phyloP scores from a whole-genome alignment of 2,888 invertebrate species.

The Troides helena region DNA sequence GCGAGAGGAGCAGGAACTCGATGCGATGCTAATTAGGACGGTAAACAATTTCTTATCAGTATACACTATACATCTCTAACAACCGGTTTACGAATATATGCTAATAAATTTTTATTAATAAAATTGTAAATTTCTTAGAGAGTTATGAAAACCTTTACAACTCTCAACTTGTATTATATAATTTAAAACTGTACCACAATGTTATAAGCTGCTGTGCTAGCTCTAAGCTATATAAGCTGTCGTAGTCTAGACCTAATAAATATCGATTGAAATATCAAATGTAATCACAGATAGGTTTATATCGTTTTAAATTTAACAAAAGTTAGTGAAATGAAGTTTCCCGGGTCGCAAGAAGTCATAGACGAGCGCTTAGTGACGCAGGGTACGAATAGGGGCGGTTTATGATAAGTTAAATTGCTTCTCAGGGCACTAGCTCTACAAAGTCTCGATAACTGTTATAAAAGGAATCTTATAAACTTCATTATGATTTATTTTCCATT shows the following conservation, averaged over 20 bases:
- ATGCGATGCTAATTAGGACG: no score
- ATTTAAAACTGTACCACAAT: no score
- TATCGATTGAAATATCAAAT: not conserved
- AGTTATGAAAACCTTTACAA: no score
- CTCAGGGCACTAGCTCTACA: slow-evolving; percentile 6
- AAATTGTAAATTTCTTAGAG: no score
- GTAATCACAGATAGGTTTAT: not conserved
- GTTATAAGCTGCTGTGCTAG: no score
- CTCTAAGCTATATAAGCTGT: no score
- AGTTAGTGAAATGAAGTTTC: not conserved
- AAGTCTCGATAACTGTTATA: not conserved
- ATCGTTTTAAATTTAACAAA: not conserved
- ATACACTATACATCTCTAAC: no score
- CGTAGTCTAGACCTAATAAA: not conserved
- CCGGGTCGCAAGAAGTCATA: not conserved
- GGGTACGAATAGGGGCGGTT: slow-evolving; percentile 5
- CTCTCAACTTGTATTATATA: no score
- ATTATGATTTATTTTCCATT: not conserved
- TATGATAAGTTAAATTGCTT: slow-evolving; percentile 16
- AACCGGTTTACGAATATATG: no score
- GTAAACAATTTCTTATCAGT: no score
- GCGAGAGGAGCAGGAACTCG: no score
- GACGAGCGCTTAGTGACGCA: not conserved
- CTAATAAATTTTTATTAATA: no score
- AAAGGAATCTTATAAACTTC: slow-evolving; percentile 4